Percentiles rank a stretch among this genome's conserved stretches.
These are phyloP conservation scores for Papilio machaon DNA, from an alignment of 1,140 invertebrate species.

Conservation along the genomic window DNA sequence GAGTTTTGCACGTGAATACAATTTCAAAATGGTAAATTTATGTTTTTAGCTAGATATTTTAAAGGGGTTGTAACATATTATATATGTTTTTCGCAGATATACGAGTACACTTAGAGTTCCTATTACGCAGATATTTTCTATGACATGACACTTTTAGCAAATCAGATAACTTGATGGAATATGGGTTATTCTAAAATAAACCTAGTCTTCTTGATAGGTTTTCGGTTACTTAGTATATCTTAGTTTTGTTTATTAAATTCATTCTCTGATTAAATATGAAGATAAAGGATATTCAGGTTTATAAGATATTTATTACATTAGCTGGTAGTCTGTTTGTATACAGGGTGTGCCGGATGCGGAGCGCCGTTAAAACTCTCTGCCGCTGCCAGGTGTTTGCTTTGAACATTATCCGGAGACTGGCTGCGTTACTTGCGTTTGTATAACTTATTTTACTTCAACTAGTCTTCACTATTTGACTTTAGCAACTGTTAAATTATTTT, in stretches of 20 bases:
- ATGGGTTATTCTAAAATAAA: no score
- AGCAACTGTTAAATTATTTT: constrained; percentile 26
- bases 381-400: constrained; percentile 69
- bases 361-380: constrained; percentile 56
- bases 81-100: not conserved
- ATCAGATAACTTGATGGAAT: no score
- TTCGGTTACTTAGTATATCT: not conserved
- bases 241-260: not conserved
- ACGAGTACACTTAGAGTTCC: not conserved
- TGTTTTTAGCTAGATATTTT: not conserved
- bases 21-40: not conserved
- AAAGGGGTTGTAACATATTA: not conserved
- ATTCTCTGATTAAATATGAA: not conserved
- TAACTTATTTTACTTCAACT: constrained; percentile 53
- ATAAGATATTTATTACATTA: constrained; percentile 13
- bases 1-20: not conserved
- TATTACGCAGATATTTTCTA: not conserved
- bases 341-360: constrained; percentile 47
- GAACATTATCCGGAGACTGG: constrained; percentile 60
- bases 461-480: constrained; percentile 53
- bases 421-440: constrained; percentile 58
- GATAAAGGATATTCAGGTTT: not conserved
- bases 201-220: no score
- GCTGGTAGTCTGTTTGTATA: constrained; percentile 46
- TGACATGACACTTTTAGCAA: no score